Percentiles rank a stretch among this genome's conserved stretches.
phyloP scores from a whole-genome alignment of 2,797 vertebrate genomes.

The Otolemur crassicaudatus region DNA sequence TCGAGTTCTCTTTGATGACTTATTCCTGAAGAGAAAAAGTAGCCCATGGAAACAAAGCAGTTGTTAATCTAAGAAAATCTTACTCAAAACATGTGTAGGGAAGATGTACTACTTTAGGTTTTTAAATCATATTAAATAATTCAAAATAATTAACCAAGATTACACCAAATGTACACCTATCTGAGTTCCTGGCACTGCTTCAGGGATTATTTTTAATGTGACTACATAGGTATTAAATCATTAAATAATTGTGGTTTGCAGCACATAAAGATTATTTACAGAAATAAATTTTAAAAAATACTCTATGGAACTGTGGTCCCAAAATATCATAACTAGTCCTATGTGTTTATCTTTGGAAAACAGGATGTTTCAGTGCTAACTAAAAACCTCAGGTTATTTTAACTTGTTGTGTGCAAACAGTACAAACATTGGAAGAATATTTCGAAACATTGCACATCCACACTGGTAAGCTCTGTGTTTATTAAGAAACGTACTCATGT shows the following conservation, averaged over 20 bases:
- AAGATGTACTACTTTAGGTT: neutral
- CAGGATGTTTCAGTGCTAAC: neutral
- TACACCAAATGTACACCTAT: neutral
- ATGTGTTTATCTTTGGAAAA: neutral
- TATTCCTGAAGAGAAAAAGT: neutral
- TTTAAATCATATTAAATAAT: neutral
- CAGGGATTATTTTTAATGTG: neutral
- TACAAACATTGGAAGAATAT: neutral
- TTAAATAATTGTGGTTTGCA: neutral
- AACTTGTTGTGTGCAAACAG: neutral
- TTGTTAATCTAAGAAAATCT: neutral
- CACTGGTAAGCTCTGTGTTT: neutral
- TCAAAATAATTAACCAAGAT: neutral
- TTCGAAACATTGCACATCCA: neutral
- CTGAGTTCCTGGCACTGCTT: neutral
- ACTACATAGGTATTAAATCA: neutral
- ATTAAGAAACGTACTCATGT: neutral
- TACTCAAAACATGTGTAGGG: neutral
- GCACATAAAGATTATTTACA: neutral
- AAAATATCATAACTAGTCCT: neutral
- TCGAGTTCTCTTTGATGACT: neutral
- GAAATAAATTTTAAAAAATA: neutral
- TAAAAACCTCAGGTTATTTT: neutral
- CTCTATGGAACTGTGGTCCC: neutral
- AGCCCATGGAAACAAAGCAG: neutral